Evolutionary conservation across 64 coral and sea anemone genomes (phyloP).

Genomic region (Stylophora pistillata): DNA sequence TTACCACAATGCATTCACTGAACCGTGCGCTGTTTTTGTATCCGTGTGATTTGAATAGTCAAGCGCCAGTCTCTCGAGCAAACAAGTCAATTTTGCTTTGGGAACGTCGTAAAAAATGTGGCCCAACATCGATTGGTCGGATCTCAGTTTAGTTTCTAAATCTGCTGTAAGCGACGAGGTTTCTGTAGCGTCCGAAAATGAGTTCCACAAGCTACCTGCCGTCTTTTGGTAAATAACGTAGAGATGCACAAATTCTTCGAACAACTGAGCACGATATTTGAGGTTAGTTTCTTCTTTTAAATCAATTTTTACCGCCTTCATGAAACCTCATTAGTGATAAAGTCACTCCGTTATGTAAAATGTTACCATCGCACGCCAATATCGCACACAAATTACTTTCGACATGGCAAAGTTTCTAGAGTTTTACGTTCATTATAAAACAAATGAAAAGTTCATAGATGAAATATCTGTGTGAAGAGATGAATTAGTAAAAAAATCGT

Average conservation of each 20-base stretch:
- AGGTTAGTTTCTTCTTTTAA: not conserved
- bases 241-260: conserved; percentile 21
- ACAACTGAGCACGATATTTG: not conserved
- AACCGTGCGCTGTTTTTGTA: not conserved
- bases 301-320: not conserved
- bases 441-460: not conserved
- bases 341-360: not conserved
- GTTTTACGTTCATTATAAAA: not conserved
- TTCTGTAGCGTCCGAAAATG: not conserved
- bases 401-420: not conserved
- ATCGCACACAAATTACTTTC: not conserved
- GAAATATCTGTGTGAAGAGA: not conserved
- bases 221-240: not conserved
- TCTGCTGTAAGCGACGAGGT: not conserved
- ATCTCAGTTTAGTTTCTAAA: not conserved
- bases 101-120: conserved; percentile 19
- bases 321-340: not conserved
- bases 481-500: not conserved
- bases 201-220: not conserved
- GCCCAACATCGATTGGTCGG: conserved; percentile 17
- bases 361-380: not conserved
- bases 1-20: not conserved
- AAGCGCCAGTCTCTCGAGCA: not conserved
- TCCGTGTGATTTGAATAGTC: not conserved
- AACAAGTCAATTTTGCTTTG: conserved; percentile 3